Evolutionary conservation across 1,140 invertebrate species (phyloP), one percentile per base, ranked within the genome.

Genomic region (Heterodera schachtii): DNA sequence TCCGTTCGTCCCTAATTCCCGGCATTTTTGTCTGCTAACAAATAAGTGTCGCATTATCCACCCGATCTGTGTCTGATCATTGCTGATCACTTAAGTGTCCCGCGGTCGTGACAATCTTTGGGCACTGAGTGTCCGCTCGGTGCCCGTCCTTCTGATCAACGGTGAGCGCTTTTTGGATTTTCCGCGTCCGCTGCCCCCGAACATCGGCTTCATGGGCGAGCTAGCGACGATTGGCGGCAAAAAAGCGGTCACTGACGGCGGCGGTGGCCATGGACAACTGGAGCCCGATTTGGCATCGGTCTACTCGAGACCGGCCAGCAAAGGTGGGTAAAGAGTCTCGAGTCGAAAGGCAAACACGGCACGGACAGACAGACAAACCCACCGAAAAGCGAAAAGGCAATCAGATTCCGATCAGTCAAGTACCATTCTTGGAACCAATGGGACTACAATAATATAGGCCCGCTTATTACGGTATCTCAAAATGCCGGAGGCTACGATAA

Each of bases 81-180:
- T 31, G 31, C 31, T 31, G 31, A 31, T 31, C 31, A 31, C 31
- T n/a, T n/a, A 21, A 78, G 64, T 78, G 13, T 78, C 66, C 49
- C 60, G 9, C 41, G 70, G 47, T 3, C 47, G 64, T n/a, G 8
- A 7, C 64, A 86, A 90, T 84, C 77, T 89, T 8, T 89, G 89
- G 89, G 57, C 81, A 57, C 75, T 89, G 49, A 74, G 86, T n/a
- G 77, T 44, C 13, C 76, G 78, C 31, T 70, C 78, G 21, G 86
- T 89, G 16, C 78, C 74, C 46, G 80, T 90, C 2, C 69, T 89
- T n/a, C 70, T 89, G 44, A 81, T 89, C 5, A 89, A 89, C 57
- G 89, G 89, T 13, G 88, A 89, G 81, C 73, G 87, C 73, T 87
- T 90, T 52, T 83, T 89, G 13, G 88, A 89, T 82, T 89, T 89